Percentiles rank a stretch among this genome's conserved stretches.
These are phyloP conservation scores for Unio pictorum DNA, from an alignment of 2,888 invertebrate species.

Conservation along the genomic window DNA sequence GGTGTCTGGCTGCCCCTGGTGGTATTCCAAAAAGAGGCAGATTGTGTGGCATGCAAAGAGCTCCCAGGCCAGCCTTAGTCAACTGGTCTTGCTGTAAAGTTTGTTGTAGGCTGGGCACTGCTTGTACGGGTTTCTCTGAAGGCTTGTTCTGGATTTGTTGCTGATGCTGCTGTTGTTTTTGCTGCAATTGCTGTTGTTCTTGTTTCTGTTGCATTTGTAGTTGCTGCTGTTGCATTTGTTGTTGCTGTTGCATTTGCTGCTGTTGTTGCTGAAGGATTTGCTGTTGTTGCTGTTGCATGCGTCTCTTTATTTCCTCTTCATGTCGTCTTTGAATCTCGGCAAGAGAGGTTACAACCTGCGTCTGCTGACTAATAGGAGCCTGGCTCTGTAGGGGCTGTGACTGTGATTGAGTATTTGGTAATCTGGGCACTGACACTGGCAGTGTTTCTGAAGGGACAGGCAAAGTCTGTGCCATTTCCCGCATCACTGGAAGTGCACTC, in stretches of 20 bases:
- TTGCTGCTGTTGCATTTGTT: slow-evolving; percentile 14
- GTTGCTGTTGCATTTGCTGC: slow-evolving; percentile 8
- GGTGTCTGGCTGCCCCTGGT: slow-evolving; percentile 1
- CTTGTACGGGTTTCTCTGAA: slow-evolving; percentile 12
- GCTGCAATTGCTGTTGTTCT: slow-evolving; percentile 20
- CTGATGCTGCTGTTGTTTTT: slow-evolving; percentile 14
- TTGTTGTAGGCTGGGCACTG: background rate
- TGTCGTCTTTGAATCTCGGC: background rate
- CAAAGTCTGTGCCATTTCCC: no score
- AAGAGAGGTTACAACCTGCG: background rate
- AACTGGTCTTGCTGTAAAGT: background rate
- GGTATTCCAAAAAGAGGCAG: no score
- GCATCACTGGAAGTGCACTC: no score
- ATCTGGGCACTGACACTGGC: background rate
- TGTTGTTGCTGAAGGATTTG: slow-evolving; percentile 8
- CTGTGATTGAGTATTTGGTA: slow-evolving; percentile 11
- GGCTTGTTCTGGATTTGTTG: slow-evolving; percentile 14
- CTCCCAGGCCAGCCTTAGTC: background rate
- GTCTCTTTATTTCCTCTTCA: background rate
- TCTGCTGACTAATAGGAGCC: slow-evolving; percentile 1
- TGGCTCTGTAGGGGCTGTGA: slow-evolving; percentile 18
- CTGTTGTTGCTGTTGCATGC: slow-evolving; percentile 17
- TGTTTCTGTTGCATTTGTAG: slow-evolving; percentile 6
- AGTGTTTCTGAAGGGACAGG: background rate
- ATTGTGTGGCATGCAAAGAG: background rate